Percentiles rank a stretch among this genome's conserved stretches.
phyloP scores from a whole-genome alignment of 2,113 vertebrate genomes.

The Orcinus orca region DNA sequence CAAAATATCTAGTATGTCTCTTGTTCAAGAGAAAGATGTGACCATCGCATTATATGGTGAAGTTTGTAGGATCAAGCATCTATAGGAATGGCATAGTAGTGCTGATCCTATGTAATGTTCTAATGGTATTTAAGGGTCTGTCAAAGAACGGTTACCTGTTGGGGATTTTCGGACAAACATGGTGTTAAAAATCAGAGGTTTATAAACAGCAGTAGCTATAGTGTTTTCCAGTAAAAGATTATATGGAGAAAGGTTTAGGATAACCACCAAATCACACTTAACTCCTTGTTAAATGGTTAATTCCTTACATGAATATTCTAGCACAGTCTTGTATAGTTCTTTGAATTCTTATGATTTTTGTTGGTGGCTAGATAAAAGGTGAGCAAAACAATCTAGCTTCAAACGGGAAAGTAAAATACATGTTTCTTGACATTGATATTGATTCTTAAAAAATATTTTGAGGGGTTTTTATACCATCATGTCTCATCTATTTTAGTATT shows the following conservation, averaged over 20 bases:
- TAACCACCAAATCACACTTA: not conserved
- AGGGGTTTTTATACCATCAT: not conserved
- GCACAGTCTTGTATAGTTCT: not conserved
- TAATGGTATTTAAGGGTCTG: not conserved
- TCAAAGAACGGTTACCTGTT: not conserved
- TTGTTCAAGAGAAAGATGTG: conserved; percentile 24
- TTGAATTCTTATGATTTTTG: not conserved
- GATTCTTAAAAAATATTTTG: not conserved
- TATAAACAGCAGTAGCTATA: conserved; percentile 6
- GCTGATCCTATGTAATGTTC: not conserved
- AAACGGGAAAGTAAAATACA: not conserved
- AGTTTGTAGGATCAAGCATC: not conserved
- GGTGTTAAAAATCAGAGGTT: conserved; percentile 3
- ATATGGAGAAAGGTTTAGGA: not conserved
- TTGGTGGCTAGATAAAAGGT: not conserved
- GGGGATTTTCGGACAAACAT: not conserved
- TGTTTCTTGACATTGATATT: not conserved
- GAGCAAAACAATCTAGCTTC: not conserved
- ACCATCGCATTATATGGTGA: not conserved
- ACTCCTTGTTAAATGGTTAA: not conserved
- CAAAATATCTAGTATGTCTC: not conserved
- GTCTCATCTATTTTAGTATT: not conserved
- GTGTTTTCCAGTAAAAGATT: conserved; percentile 14
- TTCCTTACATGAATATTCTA: not conserved
- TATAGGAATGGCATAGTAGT: not conserved